Evolutionary conservation across 1,140 invertebrate species (phyloP).

Genomic region (Eueides isabella): DNA sequence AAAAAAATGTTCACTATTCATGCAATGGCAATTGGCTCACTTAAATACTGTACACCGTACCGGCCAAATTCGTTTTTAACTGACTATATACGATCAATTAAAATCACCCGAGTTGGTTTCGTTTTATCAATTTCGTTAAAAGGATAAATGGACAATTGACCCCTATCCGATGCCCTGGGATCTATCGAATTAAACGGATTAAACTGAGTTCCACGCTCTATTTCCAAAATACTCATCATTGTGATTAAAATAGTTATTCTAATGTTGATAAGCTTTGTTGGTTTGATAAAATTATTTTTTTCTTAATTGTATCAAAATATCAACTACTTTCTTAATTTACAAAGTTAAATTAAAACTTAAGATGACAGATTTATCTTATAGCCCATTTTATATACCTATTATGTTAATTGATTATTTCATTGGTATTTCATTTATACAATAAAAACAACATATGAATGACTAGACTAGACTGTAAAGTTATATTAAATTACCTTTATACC

Average conservation of each 20-base stretch:
- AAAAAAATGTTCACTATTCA: constrained; percentile 12
- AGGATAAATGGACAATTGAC: constrained; percentile 81
- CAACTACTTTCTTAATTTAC: background rate
- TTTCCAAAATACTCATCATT: constrained; percentile 41
- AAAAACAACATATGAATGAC: too few relatives aligned
- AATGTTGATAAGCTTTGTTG: background rate
- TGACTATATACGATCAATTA: constrained; percentile 74
- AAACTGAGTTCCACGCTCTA: constrained; percentile 64
- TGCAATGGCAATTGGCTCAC: constrained; percentile 25
- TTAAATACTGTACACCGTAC: constrained; percentile 21
- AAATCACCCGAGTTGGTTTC: constrained; percentile 73
- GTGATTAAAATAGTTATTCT: background rate
- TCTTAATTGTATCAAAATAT: background rate
- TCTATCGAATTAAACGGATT: constrained; percentile 77
- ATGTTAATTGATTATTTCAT: background rate
- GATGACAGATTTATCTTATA: background rate
- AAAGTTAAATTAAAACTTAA: background rate
- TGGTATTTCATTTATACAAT: background rate
- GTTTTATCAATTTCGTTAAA: constrained; percentile 81
- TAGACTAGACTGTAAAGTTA: too few relatives aligned
- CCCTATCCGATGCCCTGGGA: constrained; percentile 73
- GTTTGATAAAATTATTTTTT: background rate
- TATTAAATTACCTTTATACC: too few relatives aligned
- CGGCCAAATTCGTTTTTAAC: constrained; percentile 68
- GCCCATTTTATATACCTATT: background rate